A percentile compares a stretch with the other conserved stretches of the same genome.
These are phyloP conservation scores for Neoseiulus cucumeris DNA, from an alignment of 1,140 invertebrate genomes.

Conservation along the genomic window DNA sequence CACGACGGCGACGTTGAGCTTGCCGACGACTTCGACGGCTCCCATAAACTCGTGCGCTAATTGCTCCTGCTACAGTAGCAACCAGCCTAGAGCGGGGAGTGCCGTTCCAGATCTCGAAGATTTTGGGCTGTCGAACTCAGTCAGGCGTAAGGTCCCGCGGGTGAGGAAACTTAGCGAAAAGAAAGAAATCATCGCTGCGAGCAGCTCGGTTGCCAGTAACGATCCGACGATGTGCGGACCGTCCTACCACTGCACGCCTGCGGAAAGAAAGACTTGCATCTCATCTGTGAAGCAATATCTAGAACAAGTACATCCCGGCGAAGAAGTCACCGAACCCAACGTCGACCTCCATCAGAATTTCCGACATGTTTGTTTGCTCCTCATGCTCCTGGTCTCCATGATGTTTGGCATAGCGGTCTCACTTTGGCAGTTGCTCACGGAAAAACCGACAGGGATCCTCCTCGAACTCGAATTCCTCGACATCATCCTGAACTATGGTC, in stretches of 20 bases:
- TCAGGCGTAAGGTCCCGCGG: background rate
- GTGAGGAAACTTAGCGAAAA: background rate
- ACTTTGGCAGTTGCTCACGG: slow-evolving; percentile 61
- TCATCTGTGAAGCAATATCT: slow-evolving; percentile 33
- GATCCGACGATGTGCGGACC: slow-evolving; percentile 10
- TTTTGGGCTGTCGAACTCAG: background rate
- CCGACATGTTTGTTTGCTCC: slow-evolving; percentile 58
- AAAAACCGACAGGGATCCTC: slow-evolving; percentile 66
- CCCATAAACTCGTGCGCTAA: background rate
- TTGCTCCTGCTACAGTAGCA: background rate
- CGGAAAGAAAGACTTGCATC: slow-evolving; percentile 33
- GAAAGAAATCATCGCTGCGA: background rate
- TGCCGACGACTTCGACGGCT: background rate
- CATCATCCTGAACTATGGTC: slow-evolving; percentile 64
- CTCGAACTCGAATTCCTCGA: slow-evolving; percentile 76
- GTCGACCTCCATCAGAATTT: slow-evolving; percentile 44
- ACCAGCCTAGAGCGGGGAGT: background rate
- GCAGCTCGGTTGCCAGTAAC: background rate
- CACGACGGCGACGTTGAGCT: background rate
- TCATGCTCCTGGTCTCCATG: slow-evolving; percentile 59
- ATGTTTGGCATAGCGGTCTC: slow-evolving; percentile 67
- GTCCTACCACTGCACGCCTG: slow-evolving; percentile 19
- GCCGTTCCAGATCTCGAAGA: background rate
- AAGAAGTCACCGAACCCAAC: slow-evolving; percentile 34
- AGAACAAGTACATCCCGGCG: slow-evolving; percentile 23